Base-by-base conservation (phyloP, 2,888 invertebrate species). In the Tenthredo livida region DNA sequence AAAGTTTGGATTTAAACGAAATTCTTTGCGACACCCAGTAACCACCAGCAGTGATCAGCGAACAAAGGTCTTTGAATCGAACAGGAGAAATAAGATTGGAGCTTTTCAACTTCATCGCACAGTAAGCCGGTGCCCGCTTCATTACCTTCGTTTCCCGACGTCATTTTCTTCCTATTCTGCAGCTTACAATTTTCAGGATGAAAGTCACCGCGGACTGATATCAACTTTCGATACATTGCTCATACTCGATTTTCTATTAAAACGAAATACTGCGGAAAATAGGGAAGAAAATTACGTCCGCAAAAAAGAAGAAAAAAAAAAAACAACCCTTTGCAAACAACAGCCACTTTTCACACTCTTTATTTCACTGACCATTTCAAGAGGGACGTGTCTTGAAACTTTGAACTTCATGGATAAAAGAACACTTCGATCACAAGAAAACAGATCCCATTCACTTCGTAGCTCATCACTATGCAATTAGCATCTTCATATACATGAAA, bases 91-190 rank as follows among this genome's bases (percentile, higher is more conserved):
- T 80, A 80, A 80, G 80, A 80, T 80, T 80, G 80, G 61, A 61
- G 80, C 80, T 80, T 80, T 80, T 80, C 80, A 80, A 80, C 80
- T 80, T 80, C 58, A 50, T 80, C 80, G 80, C 80, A 61, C 80
- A 10, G 80, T 80, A 80, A 80, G 80, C 80, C 61, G 80, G 40
- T 61, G 37, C 61, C 80, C 80, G 80, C 58, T 80, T 80, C 80
- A 80, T 80, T 80, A 80, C 80, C 80, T 80, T 80, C 80, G 61
- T 80, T 80, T 61, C 61, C 40, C 61, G 61, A 80, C 80, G 40
- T 80, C 80, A 80, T 80, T 80, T 80, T 61, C 58, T 80, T 80
- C 40, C 80, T 80, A 80, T 80, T 80, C 80, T 80, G 61, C 80
- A 80, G 61, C 80, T 80, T 80, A 80, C 80, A 80, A 80, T 80